phyloP scores from a whole-genome alignment of 2,797 vertebrate genomes.

The Passerculus sandwichensis region DNA sequence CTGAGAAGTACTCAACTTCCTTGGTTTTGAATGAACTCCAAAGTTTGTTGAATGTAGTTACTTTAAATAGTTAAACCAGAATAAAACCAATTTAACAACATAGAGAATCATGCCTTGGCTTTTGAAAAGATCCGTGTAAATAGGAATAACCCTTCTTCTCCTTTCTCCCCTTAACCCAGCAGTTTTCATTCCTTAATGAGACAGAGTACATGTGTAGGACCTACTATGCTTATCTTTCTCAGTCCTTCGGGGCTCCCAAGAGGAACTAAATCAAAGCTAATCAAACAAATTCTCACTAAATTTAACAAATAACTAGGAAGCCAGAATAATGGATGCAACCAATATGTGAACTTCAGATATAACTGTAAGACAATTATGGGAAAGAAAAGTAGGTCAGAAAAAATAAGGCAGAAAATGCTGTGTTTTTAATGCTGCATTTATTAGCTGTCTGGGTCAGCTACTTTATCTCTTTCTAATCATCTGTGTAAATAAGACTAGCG shows the following conservation, averaged over 20 bases:
- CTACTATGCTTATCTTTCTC: conserved; percentile 27
- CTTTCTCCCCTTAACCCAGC: conserved; percentile 8
- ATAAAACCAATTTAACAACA: neutral
- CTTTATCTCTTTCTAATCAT: conserved; percentile 64
- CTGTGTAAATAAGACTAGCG: conserved; percentile 59
- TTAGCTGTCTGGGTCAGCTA: conserved; percentile 62
- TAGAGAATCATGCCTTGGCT: neutral
- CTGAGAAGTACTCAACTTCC: neutral
- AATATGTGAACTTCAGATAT: neutral
- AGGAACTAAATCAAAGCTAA: conserved; percentile 49
- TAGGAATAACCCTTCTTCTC: conserved; percentile 10
- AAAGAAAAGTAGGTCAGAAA: conserved; percentile 59
- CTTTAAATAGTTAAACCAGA: neutral
- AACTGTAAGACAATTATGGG: conserved; percentile 35
- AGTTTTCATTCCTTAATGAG: conserved; percentile 48
- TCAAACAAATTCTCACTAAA: conserved; percentile 53
- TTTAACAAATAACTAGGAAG: conserved; percentile 63
- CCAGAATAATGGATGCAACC: conserved; percentile 14
- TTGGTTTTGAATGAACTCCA: neutral
- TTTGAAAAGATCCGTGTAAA: conserved; percentile 22
- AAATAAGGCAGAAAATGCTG: neutral
- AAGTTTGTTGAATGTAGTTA: neutral
- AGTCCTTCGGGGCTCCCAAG: conserved; percentile 35
- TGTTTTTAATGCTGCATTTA: conserved; percentile 42
- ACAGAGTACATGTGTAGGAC: neutral